Percentiles rank a stretch among this genome's conserved stretches.
Evolutionary conservation across 2,888 invertebrate genomes (phyloP).

Genomic region (Tineola bisselliella): DNA sequence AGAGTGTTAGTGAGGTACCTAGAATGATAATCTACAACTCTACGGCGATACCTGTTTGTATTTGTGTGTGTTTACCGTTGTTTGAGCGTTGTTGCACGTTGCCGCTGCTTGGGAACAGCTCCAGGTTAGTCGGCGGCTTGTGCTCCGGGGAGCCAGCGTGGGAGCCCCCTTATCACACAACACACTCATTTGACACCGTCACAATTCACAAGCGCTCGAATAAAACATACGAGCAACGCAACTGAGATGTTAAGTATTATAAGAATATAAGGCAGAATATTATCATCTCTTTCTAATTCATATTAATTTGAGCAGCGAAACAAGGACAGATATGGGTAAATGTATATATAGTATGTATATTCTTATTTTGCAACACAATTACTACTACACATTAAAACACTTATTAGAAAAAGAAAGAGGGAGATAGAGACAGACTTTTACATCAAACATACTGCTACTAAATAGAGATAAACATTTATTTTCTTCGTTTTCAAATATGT

Average conservation of each 20-base stretch:
- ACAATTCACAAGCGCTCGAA: no score
- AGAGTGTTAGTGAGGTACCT: no score
- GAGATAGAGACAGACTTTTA: neutral
- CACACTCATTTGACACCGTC: neutral
- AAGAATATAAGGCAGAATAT: no score
- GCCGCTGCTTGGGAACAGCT: conserved; percentile 72
- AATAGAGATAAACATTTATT: no score
- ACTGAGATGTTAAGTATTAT: no score
- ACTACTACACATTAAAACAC: neutral
- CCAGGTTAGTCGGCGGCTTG: conserved; percentile 76
- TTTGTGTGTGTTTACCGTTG: conserved; percentile 69
- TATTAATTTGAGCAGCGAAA: no score
- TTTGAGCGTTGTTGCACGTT: conserved; percentile 74
- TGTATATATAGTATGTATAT: neutral
- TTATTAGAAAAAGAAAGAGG: neutral
- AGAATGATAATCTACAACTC: neutral
- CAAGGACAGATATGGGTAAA: no score
- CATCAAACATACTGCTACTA: conserved; percentile 2
- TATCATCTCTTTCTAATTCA: no score
- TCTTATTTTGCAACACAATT: neutral
- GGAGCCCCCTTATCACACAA: conserved; percentile 42
- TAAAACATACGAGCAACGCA: no score
- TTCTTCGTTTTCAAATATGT: no score
- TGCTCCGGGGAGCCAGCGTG: conserved; percentile 72
- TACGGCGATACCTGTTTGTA: neutral